Evolutionary conservation across 2,113 vertebrate species (phyloP).

Genomic region (Glaucomys volans): DNA sequence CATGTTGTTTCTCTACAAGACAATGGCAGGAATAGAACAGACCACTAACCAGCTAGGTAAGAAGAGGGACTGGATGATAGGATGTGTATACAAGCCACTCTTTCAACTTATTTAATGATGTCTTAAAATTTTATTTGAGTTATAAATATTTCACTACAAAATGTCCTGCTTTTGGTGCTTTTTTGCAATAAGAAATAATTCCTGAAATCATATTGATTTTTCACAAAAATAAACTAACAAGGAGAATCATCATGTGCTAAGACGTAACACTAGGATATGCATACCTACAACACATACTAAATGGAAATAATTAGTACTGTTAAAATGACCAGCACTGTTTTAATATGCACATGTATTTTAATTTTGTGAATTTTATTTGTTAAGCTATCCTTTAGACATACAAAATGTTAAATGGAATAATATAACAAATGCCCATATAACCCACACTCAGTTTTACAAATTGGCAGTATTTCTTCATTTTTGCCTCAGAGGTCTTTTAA

Average conservation of each 20-base stretch:
- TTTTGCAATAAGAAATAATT: conserved; percentile 3
- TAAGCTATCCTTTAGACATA: conserved; percentile 1
- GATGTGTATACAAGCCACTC: neutral
- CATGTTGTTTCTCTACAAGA: neutral
- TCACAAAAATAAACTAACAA: conserved; percentile 18
- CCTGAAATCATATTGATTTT: neutral
- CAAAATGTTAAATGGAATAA: neutral
- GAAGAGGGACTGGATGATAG: neutral
- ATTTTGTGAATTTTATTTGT: conserved; percentile 48
- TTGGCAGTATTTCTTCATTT: neutral
- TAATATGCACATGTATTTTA: neutral
- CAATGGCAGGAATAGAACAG: neutral
- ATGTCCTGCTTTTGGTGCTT: neutral
- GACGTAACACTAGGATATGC: neutral
- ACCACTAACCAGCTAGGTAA: neutral
- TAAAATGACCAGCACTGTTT: neutral
- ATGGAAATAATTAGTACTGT: neutral
- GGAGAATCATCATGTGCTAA: neutral
- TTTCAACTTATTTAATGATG: neutral
- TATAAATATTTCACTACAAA: neutral
- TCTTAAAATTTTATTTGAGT: neutral
- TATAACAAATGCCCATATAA: neutral
- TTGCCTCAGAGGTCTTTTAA: neutral
- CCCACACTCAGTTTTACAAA: neutral
- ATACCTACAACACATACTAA: neutral